Conservation (phyloP, 2,113 vertebrate species). For the Eidolon helvum region DNA sequence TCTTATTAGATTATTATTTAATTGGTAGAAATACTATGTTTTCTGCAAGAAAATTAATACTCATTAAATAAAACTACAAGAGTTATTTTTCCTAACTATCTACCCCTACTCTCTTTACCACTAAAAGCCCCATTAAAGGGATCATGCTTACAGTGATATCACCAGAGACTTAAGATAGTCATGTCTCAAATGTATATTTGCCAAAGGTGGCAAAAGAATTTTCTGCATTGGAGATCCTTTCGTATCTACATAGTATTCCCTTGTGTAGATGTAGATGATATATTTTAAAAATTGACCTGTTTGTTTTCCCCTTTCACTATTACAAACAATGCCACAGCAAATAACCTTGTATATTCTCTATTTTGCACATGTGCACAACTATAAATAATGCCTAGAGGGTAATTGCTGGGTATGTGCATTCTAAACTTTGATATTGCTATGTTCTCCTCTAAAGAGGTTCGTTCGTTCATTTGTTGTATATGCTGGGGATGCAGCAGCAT, state of each 20-base stretch:
- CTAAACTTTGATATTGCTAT: constrained; percentile 3
- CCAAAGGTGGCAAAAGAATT: constrained; percentile 27
- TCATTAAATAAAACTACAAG: constrained; percentile 50
- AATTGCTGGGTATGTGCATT: background rate
- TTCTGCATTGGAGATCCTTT: background rate
- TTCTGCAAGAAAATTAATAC: constrained; percentile 46
- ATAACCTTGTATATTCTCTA: background rate
- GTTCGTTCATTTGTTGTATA: background rate
- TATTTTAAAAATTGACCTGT: constrained; percentile 32
- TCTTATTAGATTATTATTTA: constrained; percentile 38
- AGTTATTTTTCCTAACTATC: background rate
- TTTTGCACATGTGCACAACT: background rate
- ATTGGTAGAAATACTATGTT: constrained; percentile 29
- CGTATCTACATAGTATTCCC: background rate
- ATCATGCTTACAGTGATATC: background rate
- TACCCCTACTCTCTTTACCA: background rate
- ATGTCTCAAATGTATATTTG: background rate
- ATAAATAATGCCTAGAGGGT: background rate
- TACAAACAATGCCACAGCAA: background rate
- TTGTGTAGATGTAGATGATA: background rate
- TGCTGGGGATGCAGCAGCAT: background rate
- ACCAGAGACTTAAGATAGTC: background rate
- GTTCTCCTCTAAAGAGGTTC: background rate
- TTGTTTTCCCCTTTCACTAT: background rate
- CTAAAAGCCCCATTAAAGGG: background rate